Evolutionary conservation across 1,140 invertebrate genomes (phyloP), one percentile per base, ranked within the genome.

Genomic region (Drosophila nasuta): DNA sequence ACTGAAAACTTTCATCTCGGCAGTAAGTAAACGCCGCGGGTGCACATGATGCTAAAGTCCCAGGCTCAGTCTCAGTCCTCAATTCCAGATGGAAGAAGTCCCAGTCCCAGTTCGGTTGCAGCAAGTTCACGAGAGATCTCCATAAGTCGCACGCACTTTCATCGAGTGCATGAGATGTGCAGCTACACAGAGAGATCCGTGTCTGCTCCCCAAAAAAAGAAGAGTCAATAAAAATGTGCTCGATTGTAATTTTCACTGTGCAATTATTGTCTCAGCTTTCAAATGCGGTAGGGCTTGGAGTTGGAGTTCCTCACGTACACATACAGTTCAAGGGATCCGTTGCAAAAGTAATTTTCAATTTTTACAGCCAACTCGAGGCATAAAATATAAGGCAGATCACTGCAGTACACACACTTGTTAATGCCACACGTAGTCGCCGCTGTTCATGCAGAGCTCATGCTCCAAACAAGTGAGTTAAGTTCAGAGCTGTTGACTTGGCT

Each of bases 221-320:
- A 41, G 38, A 77, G 75, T 80, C 77, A 88, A 88, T 88, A 88
- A 88, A 88, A 88, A 88, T 68, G 60, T 68, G 60, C 66, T 88
- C 65, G 85, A 88, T 88, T 88, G 85, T 85, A 85, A 90, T 89
- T 88, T 89, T 85, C 75, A 71, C 78, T 76, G 52, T 81, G 78
- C 86, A 88, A 88, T 88, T 88, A 88, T 88, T 85, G 85, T 75
- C 81, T 85, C 81, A 85, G 81, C 86, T 83, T 81, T 89, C 81
- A 88, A 88, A 87, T 86, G 82, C 79, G 82, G 82, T 81, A 81
- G 82, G 72, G 63, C 71, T 48, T 38, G 33, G 45, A 17, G 54
- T 15, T 17, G 17, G 35, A 20, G 33, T 25, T 13, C 13, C 13
- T 13, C 13, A 13, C 13, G 13, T 13, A 13, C 13, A 13, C 13